phyloP scores from a whole-genome alignment of 2,888 invertebrate genomes.

The Therioaphis trifolii region DNA sequence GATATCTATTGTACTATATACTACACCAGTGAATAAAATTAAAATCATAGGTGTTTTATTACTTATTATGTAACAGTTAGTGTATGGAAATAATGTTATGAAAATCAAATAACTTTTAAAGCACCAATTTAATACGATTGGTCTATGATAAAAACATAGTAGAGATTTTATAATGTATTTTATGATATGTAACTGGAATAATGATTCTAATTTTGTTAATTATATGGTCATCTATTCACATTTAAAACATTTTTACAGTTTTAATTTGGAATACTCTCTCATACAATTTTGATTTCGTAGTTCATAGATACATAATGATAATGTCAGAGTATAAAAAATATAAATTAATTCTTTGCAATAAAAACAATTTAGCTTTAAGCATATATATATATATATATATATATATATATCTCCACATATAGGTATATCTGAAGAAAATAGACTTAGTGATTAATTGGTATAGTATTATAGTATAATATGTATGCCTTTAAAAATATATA shows the following conservation, averaged over 20 bases:
- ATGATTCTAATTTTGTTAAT: not conserved
- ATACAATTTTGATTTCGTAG: not conserved
- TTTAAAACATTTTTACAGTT: not conserved
- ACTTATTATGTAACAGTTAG: not conserved
- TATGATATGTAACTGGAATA: not conserved
- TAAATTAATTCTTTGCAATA: not conserved
- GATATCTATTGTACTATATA: constrained; percentile 16
- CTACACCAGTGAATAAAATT: not conserved
- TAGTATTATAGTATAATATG: no score
- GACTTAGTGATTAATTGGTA: no score
- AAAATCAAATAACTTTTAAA: constrained; percentile 5
- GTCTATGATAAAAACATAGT: not conserved
- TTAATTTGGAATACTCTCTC: not conserved
- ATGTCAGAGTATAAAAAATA: not conserved
- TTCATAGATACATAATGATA: not conserved
- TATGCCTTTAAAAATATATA: no score
- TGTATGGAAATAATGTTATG: not conserved
- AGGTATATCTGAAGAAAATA: no score
- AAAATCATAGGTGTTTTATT: constrained; percentile 23
- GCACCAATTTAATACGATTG: not conserved
- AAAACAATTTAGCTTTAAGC: not conserved
- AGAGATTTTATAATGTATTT: constrained; percentile 18
- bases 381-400: no score
- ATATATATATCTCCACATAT: no score
- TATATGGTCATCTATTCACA: not conserved